Conservation (phyloP, 2,888 invertebrate genomes). For the Candidula unifasciata region DNA sequence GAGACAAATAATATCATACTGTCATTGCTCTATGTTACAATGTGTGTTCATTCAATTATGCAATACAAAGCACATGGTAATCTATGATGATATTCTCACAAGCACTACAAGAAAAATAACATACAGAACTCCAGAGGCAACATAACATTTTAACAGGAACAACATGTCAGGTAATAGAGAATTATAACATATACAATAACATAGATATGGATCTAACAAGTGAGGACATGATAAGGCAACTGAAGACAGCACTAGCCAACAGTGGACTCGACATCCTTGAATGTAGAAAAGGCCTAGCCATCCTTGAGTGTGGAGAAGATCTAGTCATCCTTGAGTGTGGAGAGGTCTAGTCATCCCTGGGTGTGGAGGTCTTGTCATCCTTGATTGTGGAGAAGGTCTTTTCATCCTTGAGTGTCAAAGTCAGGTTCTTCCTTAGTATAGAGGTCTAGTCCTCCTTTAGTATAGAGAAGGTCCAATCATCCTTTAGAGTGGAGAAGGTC, state of each 20-base stretch:
- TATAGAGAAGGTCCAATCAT: too few species aligned
- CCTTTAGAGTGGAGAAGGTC: too few species aligned
- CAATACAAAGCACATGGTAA: neutral
- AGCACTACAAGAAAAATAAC: too few species aligned
- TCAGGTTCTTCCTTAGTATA: too few species aligned
- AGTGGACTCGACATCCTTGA: too few species aligned
- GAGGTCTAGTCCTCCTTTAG: too few species aligned
- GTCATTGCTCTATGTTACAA: neutral
- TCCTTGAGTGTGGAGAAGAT: neutral
- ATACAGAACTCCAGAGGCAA: neutral
- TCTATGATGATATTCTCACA: neutral
- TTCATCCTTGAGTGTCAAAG: neutral
- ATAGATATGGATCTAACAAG: neutral
- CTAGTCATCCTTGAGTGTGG: neutral
- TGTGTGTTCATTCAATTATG: slow-evolving; percentile 4
- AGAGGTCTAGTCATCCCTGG: too few species aligned
- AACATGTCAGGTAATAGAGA: neutral
- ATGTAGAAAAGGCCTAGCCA: too few species aligned
- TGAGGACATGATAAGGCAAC: too few species aligned
- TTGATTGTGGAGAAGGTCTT: neutral
- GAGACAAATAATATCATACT: neutral
- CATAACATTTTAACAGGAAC: neutral
- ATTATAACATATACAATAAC: neutral
- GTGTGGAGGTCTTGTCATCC: too few species aligned
- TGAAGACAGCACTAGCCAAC: too few species aligned